These are phyloP conservation scores for Schizotus pectinicornis DNA, from an alignment of 2,888 invertebrate genomes.

Conservation along the genomic window DNA sequence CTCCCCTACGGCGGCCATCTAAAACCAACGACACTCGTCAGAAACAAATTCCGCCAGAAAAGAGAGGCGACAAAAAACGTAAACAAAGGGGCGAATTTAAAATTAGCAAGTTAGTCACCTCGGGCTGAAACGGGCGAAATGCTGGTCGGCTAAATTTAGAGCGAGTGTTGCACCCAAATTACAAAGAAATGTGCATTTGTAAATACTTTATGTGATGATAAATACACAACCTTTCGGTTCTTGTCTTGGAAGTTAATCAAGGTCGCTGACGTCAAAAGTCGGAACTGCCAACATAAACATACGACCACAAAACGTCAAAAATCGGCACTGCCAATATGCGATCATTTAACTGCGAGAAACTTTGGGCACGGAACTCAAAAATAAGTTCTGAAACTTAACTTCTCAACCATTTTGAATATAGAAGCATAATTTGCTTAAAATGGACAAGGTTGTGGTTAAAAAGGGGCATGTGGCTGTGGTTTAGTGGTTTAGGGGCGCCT, in stretches of 20 bases:
- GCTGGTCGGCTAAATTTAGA: constrained; percentile 21
- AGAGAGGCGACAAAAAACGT: too few relatives aligned
- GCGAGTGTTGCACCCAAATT: constrained; percentile 21
- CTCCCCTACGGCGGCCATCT: constrained; percentile 69
- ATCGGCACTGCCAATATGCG: too few relatives aligned
- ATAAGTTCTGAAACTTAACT: too few relatives aligned
- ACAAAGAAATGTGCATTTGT: constrained; percentile 13
- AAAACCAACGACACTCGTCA: constrained; percentile 8
- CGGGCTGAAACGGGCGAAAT: constrained; percentile 8
- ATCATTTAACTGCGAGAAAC: too few relatives aligned
- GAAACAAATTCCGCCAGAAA: not conserved
- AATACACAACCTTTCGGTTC: constrained; percentile 14
- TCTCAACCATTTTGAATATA: too few relatives aligned
- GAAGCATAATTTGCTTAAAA: too few relatives aligned
- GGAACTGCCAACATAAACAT: constrained; percentile 18
- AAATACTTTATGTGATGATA: constrained; percentile 1
- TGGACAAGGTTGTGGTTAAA: too few relatives aligned
- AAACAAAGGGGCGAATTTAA: constrained; percentile 11
- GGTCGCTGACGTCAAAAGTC: constrained; percentile 21
- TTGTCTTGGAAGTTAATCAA: constrained; percentile 14
- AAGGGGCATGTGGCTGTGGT: too few relatives aligned
- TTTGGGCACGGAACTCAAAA: too few relatives aligned
- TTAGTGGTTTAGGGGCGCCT: not conserved
- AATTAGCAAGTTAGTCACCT: constrained; percentile 7
- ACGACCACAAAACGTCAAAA: too few relatives aligned